Conservation (phyloP, 2,113 vertebrate species). For the Acrocephalus arundinaceus region DNA sequence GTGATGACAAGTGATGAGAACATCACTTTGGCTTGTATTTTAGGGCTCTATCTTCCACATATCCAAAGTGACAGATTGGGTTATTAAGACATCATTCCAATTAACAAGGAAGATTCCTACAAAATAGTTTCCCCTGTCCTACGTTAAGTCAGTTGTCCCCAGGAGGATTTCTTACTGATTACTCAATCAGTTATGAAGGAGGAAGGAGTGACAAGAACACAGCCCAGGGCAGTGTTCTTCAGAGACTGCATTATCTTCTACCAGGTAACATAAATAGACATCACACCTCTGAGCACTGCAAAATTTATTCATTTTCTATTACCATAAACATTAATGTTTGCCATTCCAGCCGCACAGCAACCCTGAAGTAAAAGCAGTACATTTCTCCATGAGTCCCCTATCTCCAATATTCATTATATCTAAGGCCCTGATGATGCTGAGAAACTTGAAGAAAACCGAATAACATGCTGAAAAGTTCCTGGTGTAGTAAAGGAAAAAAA, state of each 20-base stretch:
- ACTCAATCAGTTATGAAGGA: neutral
- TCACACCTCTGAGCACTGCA: neutral
- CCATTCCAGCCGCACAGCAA: neutral
- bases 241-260: neutral
- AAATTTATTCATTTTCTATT: neutral
- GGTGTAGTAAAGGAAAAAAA: neutral
- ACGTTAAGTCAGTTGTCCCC: neutral
- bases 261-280: conserved; percentile 18
- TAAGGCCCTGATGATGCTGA: neutral
- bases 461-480: neutral
- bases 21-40: neutral
- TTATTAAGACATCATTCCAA: neutral
- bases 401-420: neutral
- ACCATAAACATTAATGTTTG: neutral
- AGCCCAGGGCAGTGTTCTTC: neutral
- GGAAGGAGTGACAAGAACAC: conserved; percentile 6
- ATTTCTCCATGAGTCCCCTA: neutral
- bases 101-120: neutral
- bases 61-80: neutral
- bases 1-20: neutral
- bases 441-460: neutral
- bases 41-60: neutral
- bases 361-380: neutral
- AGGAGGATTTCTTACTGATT: conserved; percentile 1
- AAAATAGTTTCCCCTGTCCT: neutral